These are phyloP conservation scores for Hypomecis atomaria DNA, from an alignment of 2,888 invertebrate genomes.

Conservation along the genomic window DNA sequence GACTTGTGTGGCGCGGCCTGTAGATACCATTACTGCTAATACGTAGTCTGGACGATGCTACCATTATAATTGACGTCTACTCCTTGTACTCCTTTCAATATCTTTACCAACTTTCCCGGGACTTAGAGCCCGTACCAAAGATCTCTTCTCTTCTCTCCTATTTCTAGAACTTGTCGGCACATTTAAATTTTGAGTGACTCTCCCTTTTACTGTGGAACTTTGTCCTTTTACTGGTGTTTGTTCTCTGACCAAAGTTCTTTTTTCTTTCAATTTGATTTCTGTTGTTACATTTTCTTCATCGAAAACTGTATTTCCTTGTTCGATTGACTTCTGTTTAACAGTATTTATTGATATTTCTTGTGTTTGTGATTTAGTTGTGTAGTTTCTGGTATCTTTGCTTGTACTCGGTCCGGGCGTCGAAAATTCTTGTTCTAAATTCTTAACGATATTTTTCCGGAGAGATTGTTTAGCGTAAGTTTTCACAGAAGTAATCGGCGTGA, in stretches of 20 bases:
- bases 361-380: background rate
- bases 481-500: conserved; percentile 65
- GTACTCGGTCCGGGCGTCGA: conserved; percentile 51
- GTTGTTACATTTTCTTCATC: too few relatives aligned
- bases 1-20: too few relatives aligned
- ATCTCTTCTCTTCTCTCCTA: conserved; percentile 8
- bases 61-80: background rate
- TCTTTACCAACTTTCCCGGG: conserved; percentile 9
- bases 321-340: too few relatives aligned
- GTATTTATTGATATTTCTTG: background rate
- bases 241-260: background rate
- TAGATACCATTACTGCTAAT: too few relatives aligned
- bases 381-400: conserved; percentile 8
- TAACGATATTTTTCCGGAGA: conserved; percentile 59
- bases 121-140: conserved; percentile 2
- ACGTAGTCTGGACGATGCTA: too few relatives aligned
- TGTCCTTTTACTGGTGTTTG: background rate
- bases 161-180: conserved; percentile 1
- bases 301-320: too few relatives aligned
- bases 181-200: background rate
- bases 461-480: conserved; percentile 64
- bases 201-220: background rate
- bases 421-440: conserved; percentile 71
- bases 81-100: background rate
- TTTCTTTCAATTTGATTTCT: background rate